Evolutionary conservation across 1,140 invertebrate species (phyloP).

Genomic region (Arctopsyche grandis): DNA sequence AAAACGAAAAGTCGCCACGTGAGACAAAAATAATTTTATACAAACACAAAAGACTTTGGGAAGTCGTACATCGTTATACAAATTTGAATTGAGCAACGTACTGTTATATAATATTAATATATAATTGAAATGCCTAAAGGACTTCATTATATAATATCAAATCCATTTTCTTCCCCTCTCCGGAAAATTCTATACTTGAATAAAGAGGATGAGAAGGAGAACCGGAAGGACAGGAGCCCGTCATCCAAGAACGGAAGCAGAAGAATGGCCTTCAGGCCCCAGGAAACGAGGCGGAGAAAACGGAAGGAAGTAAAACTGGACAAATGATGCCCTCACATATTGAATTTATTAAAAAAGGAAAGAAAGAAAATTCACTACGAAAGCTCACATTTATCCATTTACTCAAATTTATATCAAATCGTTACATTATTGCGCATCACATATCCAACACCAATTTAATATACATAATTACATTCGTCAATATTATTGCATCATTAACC

Average conservation of each 20-base stretch:
- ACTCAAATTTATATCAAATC: background rate
- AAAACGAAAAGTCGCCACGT: too few species aligned
- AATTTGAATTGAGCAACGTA: too few species aligned
- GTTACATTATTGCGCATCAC: too few species aligned
- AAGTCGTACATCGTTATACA: too few species aligned
- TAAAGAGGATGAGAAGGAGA: background rate
- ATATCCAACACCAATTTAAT: too few species aligned
- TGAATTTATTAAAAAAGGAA: constrained; percentile 28
- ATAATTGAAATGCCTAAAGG: constrained; percentile 9
- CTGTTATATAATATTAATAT: too few species aligned
- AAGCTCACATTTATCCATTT: background rate
- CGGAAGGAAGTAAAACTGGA: constrained; percentile 43
- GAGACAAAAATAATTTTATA: background rate
- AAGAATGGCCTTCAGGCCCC: constrained; percentile 12
- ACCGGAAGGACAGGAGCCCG: constrained; percentile 33
- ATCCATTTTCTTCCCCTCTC: constrained; percentile 39
- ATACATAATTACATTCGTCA: too few species aligned
- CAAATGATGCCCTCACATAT: constrained; percentile 37
- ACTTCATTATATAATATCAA: constrained; percentile 38
- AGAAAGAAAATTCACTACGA: background rate
- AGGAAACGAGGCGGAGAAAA: constrained; percentile 11
- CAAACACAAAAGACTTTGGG: too few species aligned
- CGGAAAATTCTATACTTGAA: constrained; percentile 26
- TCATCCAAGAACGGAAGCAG: constrained; percentile 30
- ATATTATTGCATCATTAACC: too few species aligned